Base-by-base conservation (phyloP, 2,888 invertebrate species). In the Ormyrus nitidulus region DNA sequence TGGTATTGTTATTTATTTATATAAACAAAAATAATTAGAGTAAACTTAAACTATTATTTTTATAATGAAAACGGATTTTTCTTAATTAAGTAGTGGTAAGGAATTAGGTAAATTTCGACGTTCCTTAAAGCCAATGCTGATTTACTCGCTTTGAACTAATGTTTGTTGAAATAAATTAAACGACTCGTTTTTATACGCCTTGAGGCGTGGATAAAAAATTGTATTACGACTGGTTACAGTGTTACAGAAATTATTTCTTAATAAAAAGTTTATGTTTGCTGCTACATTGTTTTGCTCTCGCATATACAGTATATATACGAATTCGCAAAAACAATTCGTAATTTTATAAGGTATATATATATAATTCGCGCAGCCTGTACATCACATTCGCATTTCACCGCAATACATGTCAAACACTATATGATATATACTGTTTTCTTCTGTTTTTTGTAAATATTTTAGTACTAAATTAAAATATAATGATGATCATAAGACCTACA, bases 401-500 rank as follows among this genome's bases (percentile, higher is more conserved):
- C 51, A 80, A 76, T 80, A 73, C 73, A 77, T 69, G 73, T 80
- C 69, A 73, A 72, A 62, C 48, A 69, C 69, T 77, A 77, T 9
- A 19, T n/a, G 34, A 13, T 64, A 58, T 56, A 65, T 54, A 70
- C 53, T 70, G 44, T 51, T 75, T 70, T 65, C 13, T 58, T 58
- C 49, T 34, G 13, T 44, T 68, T 54, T 51, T 44, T 59, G 34
- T 34, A 34, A 11, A 58, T n/a, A 54, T 49, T 34, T 19, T 58
- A 65, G 34, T 59, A 46, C 65, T 61, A 72, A 76, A 71, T 62
- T 73, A 76, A 75, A 56, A 44, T 69, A 70, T 74, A 74, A 68
- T 79, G 76, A 79, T 81, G 51, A 79, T 82, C 80, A 77, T 82
- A 82, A 80, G 79, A 83, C 73, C 71, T 81, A 81, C 77, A 82